A percentile compares a stretch with the other conserved stretches of the same genome.
These are phyloP conservation scores for Crepidodera aurea DNA, from an alignment of 2,888 invertebrate species.

Conservation along the genomic window DNA sequence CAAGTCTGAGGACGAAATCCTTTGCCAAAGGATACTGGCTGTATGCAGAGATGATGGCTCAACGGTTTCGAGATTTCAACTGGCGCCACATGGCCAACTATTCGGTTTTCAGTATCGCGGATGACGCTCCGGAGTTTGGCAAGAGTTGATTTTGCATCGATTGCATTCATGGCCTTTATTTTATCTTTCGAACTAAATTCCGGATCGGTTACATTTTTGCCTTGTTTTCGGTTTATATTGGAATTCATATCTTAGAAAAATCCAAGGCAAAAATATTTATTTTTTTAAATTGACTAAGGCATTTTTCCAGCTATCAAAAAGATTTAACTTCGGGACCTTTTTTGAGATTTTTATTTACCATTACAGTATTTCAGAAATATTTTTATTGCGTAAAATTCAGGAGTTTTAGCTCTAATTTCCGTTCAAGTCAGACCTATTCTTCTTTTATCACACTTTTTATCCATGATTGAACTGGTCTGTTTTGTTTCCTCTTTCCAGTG, in stretches of 20 bases:
- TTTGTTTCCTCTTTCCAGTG: no score
- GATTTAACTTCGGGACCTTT: no score
- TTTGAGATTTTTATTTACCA: no score
- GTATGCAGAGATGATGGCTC: constrained; percentile 28
- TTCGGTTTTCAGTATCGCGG: constrained; percentile 17
- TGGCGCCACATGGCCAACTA: constrained; percentile 53
- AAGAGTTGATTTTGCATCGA: constrained; percentile 47
- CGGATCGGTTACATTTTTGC: constrained; percentile 1
- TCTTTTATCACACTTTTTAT: no score
- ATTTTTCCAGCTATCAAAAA: no score
- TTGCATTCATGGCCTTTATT: constrained; percentile 46
- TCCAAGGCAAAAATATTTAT: no score
- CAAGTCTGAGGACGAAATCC: not conserved
- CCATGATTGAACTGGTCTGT: no score
- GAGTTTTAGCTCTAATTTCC: no score
- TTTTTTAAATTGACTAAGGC: no score
- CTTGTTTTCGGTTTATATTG: constrained; percentile 1
- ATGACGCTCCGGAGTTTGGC: constrained; percentile 40
- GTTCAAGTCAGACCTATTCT: no score
- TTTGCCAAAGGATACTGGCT: constrained; percentile 1
- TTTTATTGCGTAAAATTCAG: no score
- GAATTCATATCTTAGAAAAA: not conserved
- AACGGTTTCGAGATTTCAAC: constrained; percentile 49
- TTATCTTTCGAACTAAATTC: constrained; percentile 8
- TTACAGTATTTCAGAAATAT: no score